These are phyloP conservation scores for Psittacula echo DNA, from an alignment of 2,797 vertebrate genomes.

Conservation along the genomic window DNA sequence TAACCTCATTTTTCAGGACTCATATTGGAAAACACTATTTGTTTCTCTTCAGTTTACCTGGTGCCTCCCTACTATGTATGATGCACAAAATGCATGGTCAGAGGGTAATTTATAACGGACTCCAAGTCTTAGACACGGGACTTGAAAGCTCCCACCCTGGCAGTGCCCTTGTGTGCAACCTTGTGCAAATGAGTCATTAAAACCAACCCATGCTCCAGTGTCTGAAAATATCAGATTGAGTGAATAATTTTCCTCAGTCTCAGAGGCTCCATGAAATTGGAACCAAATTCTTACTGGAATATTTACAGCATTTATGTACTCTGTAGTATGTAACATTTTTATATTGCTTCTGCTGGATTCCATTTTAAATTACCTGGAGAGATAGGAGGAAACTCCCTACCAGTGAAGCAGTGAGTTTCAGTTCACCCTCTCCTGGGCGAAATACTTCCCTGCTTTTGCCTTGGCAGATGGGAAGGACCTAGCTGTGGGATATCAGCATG, in stretches of 20 bases:
- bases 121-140: background rate
- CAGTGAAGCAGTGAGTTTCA: background rate
- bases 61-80: background rate
- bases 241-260: background rate
- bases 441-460: background rate
- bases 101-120: background rate
- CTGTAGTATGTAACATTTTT: background rate
- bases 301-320: background rate
- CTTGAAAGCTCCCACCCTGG: background rate
- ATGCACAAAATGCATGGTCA: background rate
- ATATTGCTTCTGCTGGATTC: background rate
- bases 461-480: background rate
- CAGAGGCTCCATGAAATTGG: background rate
- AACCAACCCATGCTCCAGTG: background rate
- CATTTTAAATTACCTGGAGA: background rate
- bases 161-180: background rate
- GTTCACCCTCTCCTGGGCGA: background rate
- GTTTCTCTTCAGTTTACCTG: background rate
- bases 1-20: background rate
- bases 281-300: background rate
- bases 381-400: background rate
- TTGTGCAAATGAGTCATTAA: background rate
- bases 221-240: background rate
- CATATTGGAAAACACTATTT: background rate
- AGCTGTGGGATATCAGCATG: background rate